Conservation (phyloP, 2,113 vertebrate genomes). For the Heptranchias perlo region DNA sequence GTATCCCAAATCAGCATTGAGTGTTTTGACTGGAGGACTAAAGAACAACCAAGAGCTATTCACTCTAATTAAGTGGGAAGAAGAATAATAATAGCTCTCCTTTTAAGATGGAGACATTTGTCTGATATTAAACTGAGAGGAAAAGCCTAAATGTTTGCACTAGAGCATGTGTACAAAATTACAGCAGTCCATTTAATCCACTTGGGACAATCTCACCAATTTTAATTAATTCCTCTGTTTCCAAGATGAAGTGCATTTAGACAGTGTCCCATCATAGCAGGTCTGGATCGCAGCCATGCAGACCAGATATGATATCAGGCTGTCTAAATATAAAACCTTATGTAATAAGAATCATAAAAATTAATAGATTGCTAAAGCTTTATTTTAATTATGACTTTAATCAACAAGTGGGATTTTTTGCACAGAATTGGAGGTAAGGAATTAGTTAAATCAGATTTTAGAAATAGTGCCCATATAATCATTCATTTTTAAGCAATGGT, state of each 20-base stretch:
- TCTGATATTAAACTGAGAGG: not conserved
- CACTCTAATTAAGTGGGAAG: not conserved
- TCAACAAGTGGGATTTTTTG: not conserved
- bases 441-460: not conserved
- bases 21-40: not conserved
- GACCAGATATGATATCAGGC: slow-evolving; percentile 20
- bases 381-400: slow-evolving; percentile 41
- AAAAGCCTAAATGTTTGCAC: not conserved
- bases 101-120: not conserved
- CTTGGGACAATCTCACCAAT: not conserved
- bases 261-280: not conserved
- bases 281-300: slow-evolving; percentile 25
- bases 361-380: slow-evolving; percentile 35
- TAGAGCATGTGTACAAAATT: not conserved
- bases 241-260: slow-evolving; percentile 39
- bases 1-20: not conserved
- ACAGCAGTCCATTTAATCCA: slow-evolving; percentile 34
- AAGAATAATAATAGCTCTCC: not conserved
- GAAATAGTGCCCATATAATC: not conserved
- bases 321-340: slow-evolving; percentile 22
- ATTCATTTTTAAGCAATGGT: not conserved
- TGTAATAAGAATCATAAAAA: slow-evolving; percentile 34
- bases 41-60: not conserved
- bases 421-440: not conserved
- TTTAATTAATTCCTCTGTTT: slow-evolving; percentile 36